Base-by-base conservation (phyloP, 2,113 vertebrate species). In the Apteryx owenii region DNA sequence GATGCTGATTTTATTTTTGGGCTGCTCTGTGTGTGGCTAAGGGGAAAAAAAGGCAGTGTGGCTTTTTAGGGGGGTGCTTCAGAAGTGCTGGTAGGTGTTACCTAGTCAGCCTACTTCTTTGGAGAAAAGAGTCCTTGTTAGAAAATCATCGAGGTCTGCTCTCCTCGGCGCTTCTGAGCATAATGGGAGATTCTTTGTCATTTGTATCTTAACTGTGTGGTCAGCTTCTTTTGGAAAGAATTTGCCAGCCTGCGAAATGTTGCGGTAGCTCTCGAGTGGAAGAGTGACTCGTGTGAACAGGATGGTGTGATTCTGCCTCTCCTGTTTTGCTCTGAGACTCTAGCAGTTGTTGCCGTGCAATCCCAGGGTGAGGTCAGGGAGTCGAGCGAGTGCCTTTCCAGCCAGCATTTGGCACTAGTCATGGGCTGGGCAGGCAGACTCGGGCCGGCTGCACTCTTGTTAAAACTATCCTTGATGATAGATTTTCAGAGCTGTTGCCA, bases 381-480 rank as follows among this genome's bases (percentile, higher is more conserved):
- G 29, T 12, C 0, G 14, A 33, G 77, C 3, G 1, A 58, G 69
- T 2, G 4, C 38, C 25, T 31, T 73, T 54, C 54, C 72, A 12
- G 56, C 21, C 14, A 1, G 18, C 1, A 1, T 4, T 40, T 68
- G 61, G 65, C 50, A 5, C 40, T 42, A 36, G 12, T 6, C 28
- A 19, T 0, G 9, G 16, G 9, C 81, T 31, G 54, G 71, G 69
- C 65, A 46, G 64, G 75, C 23, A 0, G 38, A 12, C 42, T 20
- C 3, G 5, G 0, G 15, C 64, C 5, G 1, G 22, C 50, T 26
- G 28, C 8, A 1, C 50, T 76, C 66, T 38, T 5, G 0, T 65
- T 66, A 84, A 85, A 50, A 72, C 73, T 38, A 6, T 40, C 62
- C 77, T 66, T 29, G 31, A 5, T 17, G 73, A 51, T 36, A 33